Evolutionary conservation across 2,888 invertebrate species (phyloP).

Genomic region (Tiliacea aurago): DNA sequence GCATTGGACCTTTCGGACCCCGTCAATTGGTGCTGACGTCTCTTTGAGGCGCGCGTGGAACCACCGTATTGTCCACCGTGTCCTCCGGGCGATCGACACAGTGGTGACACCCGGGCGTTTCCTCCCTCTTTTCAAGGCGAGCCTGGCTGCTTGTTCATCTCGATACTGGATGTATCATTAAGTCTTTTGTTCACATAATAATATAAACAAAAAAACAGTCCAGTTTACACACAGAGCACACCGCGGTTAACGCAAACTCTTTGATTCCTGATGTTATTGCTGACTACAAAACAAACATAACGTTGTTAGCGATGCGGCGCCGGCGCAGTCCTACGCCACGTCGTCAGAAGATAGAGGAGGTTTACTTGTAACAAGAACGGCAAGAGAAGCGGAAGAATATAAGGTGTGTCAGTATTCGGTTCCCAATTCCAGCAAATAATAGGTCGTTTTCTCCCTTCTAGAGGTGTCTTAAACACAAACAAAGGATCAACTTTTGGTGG

Average conservation of each 20-base stretch:
- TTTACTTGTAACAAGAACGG: not conserved
- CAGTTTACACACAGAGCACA: slow-evolving; percentile 1
- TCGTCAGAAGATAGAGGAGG: not conserved
- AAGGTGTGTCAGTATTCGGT: not conserved
- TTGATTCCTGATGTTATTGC: slow-evolving; percentile 48
- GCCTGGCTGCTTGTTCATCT: not conserved
- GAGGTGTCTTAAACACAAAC: not conserved
- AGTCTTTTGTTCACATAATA: slow-evolving; percentile 1
- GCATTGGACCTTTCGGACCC: too few relatives aligned
- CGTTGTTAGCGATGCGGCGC: slow-evolving; percentile 33
- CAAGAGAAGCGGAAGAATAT: not conserved
- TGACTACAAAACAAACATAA: slow-evolving; percentile 55
- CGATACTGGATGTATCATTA: not conserved
- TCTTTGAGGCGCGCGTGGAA: too few relatives aligned
- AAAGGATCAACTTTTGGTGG: not conserved
- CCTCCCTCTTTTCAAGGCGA: too few relatives aligned
- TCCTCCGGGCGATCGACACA: too few relatives aligned
- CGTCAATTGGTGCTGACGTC: too few relatives aligned
- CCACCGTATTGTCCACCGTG: too few relatives aligned
- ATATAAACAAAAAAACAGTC: not conserved
- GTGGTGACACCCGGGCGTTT: too few relatives aligned
- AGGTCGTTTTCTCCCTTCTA: not conserved
- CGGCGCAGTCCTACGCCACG: slow-evolving; percentile 15
- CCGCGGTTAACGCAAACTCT: slow-evolving; percentile 14
- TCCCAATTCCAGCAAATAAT: not conserved